A percentile compares a stretch with the other conserved stretches of the same genome.
Evolutionary conservation across 35 echinoderm and acorn worm species (phyloP).

Genomic region (Stichopus chloronotus): DNA sequence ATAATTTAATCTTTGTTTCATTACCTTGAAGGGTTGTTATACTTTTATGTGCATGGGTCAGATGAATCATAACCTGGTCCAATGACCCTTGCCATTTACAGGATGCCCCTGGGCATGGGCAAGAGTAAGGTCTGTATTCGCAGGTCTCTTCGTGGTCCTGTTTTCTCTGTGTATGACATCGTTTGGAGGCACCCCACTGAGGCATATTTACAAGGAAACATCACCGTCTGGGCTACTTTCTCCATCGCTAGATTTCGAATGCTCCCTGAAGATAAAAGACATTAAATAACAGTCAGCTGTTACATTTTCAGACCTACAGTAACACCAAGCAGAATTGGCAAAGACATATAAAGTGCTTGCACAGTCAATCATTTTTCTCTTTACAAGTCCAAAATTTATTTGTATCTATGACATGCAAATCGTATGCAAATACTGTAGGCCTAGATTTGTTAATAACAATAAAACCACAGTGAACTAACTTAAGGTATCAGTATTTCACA

Average conservation of each 20-base stretch:
- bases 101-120: slow-evolving; percentile 87
- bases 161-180: slow-evolving; percentile 97
- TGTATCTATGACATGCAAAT: no score
- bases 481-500: no score
- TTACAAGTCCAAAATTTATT: no score
- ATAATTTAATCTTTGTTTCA: background rate
- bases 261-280: slow-evolving; percentile 69
- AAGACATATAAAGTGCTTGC: no score
- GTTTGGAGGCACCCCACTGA: slow-evolving; percentile 83
- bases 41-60: slow-evolving; percentile 97
- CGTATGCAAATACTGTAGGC: no score
- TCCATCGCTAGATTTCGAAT: slow-evolving; percentile 98
- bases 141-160: slow-evolving; percentile 90
- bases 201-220: slow-evolving; percentile 98
- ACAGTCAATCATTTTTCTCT: no score
- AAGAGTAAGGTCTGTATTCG: slow-evolving; percentile 97
- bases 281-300: background rate
- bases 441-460: no score
- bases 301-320: no score
- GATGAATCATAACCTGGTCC: slow-evolving; percentile 96
- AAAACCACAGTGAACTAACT: no score
- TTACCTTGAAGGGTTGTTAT: slow-evolving; percentile 98
- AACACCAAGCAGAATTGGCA: no score
- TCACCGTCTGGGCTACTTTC: slow-evolving; percentile 98
- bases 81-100: slow-evolving; percentile 98